phyloP scores from a whole-genome alignment of 2,797 vertebrate species.

The Falco concolor region DNA sequence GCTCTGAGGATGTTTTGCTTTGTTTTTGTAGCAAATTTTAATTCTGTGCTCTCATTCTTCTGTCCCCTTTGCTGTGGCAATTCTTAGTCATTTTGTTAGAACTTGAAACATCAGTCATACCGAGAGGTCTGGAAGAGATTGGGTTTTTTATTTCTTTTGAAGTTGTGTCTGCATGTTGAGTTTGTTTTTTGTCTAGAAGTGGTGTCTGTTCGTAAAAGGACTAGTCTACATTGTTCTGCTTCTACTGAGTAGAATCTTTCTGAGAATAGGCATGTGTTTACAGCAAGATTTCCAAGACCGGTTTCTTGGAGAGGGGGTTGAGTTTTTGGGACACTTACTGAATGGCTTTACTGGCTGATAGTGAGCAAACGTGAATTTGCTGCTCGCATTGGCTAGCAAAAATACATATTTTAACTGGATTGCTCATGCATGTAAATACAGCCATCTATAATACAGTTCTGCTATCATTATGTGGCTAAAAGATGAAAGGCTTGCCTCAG shows the following conservation, averaged over 20 bases:
- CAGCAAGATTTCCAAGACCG: background rate
- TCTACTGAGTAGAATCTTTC: background rate
- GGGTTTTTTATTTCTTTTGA: background rate
- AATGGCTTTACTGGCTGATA: background rate
- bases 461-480: background rate
- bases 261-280: background rate
- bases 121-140: background rate
- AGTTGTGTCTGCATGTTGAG: background rate
- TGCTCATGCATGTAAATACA: constrained; percentile 40
- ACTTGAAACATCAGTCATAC: background rate
- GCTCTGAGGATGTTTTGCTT: background rate
- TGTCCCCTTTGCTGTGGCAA: background rate
- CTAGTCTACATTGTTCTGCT: background rate
- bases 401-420: background rate
- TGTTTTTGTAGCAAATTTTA: background rate
- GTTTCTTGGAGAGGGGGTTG: background rate
- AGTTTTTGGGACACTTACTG: background rate
- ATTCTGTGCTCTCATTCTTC: background rate
- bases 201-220: background rate
- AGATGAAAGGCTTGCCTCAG: constrained; percentile 42
- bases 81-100: background rate
- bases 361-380: background rate
- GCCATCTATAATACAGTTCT: background rate
- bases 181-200: background rate
- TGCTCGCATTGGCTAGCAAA: background rate